These are phyloP conservation scores for Stegophylla sp. DNA, from an alignment of 2,888 invertebrate species.

Conservation along the genomic window DNA sequence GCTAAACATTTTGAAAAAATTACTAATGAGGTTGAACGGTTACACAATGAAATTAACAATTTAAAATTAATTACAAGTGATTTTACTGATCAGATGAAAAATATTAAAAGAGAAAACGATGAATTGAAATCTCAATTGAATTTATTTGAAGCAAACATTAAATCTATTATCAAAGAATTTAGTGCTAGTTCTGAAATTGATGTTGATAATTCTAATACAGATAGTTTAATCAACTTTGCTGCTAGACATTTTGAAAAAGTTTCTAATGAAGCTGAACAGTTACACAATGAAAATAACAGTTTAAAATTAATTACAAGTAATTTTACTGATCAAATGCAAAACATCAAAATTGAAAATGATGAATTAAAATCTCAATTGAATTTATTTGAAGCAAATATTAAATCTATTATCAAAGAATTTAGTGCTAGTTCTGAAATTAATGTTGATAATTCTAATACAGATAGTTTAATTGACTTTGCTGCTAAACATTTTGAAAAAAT, in stretches of 20 bases:
- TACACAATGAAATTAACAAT: constrained; percentile 48
- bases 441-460: constrained; percentile 26
- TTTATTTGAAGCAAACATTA: constrained; percentile 31
- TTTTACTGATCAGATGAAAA: neutral
- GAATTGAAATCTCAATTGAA: constrained; percentile 13
- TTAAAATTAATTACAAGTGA: constrained; percentile 25
- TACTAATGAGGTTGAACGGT: constrained; percentile 5
- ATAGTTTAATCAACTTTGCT: constrained; percentile 38
- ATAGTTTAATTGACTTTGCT: constrained; percentile 39
- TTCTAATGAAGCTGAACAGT: constrained; percentile 2
- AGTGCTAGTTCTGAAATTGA: constrained; percentile 17
- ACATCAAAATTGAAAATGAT: constrained; percentile 8
- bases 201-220: constrained; percentile 26
- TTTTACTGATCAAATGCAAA: neutral
- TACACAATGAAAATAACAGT: constrained; percentile 48
- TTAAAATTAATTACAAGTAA: constrained; percentile 24
- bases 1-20: constrained; percentile 28
- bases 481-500: constrained; percentile 27
- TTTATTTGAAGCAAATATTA: constrained; percentile 32
- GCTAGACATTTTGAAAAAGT: constrained; percentile 25
- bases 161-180: constrained; percentile 23
- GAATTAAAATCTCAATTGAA: constrained; percentile 13
- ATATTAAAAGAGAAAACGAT: constrained; percentile 4
- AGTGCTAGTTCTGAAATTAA: constrained; percentile 16
- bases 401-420: constrained; percentile 23